Conservation (phyloP, 2,113 vertebrate species). For the Hassar affinis region DNA sequence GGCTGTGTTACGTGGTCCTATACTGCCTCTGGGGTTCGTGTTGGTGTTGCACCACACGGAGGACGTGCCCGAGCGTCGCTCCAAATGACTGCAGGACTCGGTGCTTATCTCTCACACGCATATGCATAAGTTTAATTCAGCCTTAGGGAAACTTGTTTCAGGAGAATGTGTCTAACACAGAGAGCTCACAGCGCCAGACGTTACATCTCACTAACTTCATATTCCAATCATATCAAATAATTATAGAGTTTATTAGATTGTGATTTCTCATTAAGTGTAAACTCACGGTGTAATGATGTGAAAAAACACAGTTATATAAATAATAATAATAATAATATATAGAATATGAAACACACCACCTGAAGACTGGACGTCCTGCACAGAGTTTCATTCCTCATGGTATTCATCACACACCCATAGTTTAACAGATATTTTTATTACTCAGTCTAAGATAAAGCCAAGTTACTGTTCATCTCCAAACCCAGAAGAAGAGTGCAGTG, state of each 20-base stretch:
- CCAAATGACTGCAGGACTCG: not conserved
- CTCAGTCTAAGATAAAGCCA: not conserved
- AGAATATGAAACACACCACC: not conserved
- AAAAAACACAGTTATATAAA: not conserved
- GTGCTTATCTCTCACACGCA: not conserved
- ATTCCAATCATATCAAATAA: not conserved
- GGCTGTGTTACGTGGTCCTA: not conserved
- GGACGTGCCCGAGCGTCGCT: not conserved
- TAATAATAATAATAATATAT: not conserved
- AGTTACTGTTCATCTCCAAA: slow-evolving; percentile 44
- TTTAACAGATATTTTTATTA: not conserved
- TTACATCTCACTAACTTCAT: not conserved
- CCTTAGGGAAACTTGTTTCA: not conserved
- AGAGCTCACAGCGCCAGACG: no score
- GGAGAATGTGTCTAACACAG: no score
- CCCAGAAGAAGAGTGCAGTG: slow-evolving; percentile 52
- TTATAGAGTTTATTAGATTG: not conserved
- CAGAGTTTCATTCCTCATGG: no score
- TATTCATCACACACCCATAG: no score
- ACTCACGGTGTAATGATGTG: not conserved
- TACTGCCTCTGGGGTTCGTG: not conserved
- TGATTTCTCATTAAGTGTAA: not conserved
- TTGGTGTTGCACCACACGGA: not conserved
- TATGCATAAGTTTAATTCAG: not conserved
- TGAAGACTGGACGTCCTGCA: no score